Evolutionary conservation across 1,140 invertebrate genomes (phyloP).

Genomic region (Luehdorfia chinensis): DNA sequence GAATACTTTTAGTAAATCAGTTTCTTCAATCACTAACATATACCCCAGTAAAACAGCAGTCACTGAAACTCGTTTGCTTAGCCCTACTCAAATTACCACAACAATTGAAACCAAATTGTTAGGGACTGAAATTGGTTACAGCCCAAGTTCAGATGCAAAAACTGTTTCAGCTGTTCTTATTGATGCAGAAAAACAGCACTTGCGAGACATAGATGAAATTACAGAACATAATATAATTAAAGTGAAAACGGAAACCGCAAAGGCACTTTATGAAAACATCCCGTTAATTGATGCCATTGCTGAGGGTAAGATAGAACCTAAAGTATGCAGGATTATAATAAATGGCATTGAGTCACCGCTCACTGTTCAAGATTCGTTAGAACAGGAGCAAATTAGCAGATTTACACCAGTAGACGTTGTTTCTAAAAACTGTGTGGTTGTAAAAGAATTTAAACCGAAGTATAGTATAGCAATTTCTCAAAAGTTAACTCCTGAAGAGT

Average conservation of each 20-base stretch:
- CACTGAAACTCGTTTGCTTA: background rate
- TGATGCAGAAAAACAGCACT: slow-evolving; percentile 63
- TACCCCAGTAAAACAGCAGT: too few species aligned
- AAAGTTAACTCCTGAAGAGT: slow-evolving; percentile 80
- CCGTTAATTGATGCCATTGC: slow-evolving; percentile 84
- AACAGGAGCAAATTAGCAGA: slow-evolving; percentile 81
- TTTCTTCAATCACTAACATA: too few species aligned
- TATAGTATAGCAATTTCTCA: slow-evolving; percentile 70
- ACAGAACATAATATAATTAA: slow-evolving; percentile 65
- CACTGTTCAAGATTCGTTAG: slow-evolving; percentile 80
- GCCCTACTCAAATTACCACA: slow-evolving; percentile 3
- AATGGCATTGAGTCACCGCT: slow-evolving; percentile 78
- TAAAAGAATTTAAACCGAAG: slow-evolving; percentile 55
- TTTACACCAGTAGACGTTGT: slow-evolving; percentile 80
- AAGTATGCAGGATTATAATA: slow-evolving; percentile 82
- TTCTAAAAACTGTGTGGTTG: slow-evolving; percentile 67
- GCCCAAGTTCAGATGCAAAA: slow-evolving; percentile 36
- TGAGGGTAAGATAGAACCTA: slow-evolving; percentile 84
- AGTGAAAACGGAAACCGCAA: slow-evolving; percentile 36
- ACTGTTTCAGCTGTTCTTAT: slow-evolving; percentile 52
- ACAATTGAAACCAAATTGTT: background rate
- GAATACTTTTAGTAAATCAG: too few species aligned
- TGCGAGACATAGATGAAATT: slow-evolving; percentile 69
- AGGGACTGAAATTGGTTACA: background rate
- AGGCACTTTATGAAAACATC: slow-evolving; percentile 68